phyloP scores from a whole-genome alignment of 2,888 invertebrate species.

The Orthosia cruda region DNA sequence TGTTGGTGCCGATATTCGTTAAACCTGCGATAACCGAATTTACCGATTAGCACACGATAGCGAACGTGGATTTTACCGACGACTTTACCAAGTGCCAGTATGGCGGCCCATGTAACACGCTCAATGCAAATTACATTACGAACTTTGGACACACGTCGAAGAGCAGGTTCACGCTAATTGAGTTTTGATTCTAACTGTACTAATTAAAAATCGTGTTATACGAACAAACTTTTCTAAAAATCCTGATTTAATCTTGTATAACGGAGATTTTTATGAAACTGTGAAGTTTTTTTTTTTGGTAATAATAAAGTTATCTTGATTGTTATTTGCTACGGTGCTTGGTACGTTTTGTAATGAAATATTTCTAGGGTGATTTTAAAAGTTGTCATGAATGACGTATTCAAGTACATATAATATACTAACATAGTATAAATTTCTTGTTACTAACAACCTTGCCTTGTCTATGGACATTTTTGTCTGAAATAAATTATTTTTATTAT shows the following conservation, averaged over 20 bases:
- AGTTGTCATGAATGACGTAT: not conserved
- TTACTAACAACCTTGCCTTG: too few species aligned
- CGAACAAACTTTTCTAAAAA: conserved; percentile 61
- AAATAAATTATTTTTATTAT: too few species aligned
- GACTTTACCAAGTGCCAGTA: conserved; percentile 2
- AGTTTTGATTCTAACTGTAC: conserved; percentile 72
- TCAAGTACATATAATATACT: not conserved
- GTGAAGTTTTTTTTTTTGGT: conserved; percentile 28
- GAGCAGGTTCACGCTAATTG: conserved; percentile 72
- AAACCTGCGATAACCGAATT: conserved; percentile 21
- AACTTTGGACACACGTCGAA: conserved; percentile 53
- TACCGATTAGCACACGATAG: conserved; percentile 16
- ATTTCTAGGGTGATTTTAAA: not conserved
- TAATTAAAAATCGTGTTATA: conserved; percentile 72
- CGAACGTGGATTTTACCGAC: conserved; percentile 24
- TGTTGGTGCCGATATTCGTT: conserved; percentile 5
- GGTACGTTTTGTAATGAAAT: not conserved
- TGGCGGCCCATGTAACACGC: conserved; percentile 27
- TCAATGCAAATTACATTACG: conserved; percentile 51
- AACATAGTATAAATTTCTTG: too few species aligned
- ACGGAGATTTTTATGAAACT: conserved; percentile 41
- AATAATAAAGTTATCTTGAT: conserved; percentile 32
- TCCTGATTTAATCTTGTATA: conserved; percentile 33
- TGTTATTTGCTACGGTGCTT: conserved; percentile 21
- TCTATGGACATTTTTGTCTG: too few species aligned